phyloP scores from a whole-genome alignment of 2,797 vertebrate genomes.

The Sebastes paucispinis region DNA sequence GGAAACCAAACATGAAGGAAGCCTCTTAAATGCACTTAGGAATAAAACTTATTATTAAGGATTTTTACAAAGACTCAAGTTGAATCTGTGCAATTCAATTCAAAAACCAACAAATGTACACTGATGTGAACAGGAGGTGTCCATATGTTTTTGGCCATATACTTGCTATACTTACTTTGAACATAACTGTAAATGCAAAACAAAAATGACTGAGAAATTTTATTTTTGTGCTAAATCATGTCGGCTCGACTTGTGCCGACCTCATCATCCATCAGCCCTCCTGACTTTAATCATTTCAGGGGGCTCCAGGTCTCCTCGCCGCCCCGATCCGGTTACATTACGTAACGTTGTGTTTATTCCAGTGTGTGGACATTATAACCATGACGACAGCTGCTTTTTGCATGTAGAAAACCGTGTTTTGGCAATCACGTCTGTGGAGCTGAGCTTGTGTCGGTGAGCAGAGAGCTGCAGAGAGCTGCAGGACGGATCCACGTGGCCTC shows the following conservation, averaged over 20 bases:
- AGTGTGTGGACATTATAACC: neutral
- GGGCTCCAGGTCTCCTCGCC: conserved; percentile 19
- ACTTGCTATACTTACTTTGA: too few species aligned
- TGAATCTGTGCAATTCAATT: neutral
- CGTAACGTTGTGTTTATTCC: conserved; percentile 30
- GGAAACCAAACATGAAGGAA: neutral
- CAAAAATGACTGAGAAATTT: neutral
- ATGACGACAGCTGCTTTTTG: conserved; percentile 23
- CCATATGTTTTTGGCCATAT: too few species aligned
- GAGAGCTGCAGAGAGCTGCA: conserved; percentile 28
- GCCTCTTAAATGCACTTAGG: neutral
- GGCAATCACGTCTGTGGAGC: conserved; percentile 6
- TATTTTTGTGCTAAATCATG: conserved; percentile 1
- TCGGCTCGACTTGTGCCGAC: neutral
- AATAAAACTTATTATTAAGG: neutral
- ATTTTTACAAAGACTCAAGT: neutral
- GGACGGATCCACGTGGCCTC: conserved; percentile 39
- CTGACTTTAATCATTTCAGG: conserved; percentile 24
- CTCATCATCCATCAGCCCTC: conserved; percentile 9
- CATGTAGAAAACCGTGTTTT: conserved; percentile 18
- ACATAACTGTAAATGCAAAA: neutral
- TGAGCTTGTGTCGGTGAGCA: conserved; percentile 28
- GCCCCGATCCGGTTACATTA: conserved; percentile 49
- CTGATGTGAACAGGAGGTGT: too few species aligned
- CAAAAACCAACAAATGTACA: too few species aligned